These are phyloP conservation scores for Mastomys natalensis DNA, from an alignment of 2,113 vertebrate species.

Conservation along the genomic window DNA sequence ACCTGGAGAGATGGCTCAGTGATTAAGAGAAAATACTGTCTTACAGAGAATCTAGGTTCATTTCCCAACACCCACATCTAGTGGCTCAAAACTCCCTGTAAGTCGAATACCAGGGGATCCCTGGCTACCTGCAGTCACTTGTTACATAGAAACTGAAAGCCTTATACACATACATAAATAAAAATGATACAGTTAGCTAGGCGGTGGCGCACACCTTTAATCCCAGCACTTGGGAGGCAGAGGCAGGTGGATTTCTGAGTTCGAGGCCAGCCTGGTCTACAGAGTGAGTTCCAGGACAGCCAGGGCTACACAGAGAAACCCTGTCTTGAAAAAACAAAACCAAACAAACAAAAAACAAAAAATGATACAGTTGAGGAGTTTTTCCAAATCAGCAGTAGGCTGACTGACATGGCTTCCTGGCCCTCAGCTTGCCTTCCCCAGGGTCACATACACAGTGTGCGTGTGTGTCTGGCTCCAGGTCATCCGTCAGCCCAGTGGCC, in stretches of 20 bases:
- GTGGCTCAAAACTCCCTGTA: not conserved
- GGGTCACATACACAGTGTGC: not conserved
- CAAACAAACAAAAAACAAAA: not conserved
- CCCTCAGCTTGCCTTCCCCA: not conserved
- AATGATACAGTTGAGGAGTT: not conserved
- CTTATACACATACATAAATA: not conserved
- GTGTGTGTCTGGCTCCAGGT: not conserved
- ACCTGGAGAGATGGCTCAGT: not conserved
- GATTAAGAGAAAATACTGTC: not conserved
- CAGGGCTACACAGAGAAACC: no score
- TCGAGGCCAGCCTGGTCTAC: no score
- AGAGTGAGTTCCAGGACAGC: no score
- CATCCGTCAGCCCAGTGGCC: conserved; percentile 21
- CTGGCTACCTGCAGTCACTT: not conserved
- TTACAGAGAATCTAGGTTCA: not conserved
- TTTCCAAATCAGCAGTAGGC: not conserved
- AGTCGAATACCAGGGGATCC: not conserved
- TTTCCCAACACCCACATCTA: not conserved
- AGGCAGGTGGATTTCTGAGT: no score
- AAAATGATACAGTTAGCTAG: not conserved
- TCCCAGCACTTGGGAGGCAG: no score
- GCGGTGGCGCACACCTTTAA: no score
- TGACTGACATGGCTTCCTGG: not conserved
- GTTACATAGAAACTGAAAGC: not conserved
- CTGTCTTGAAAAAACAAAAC: no score